Evolutionary conservation across 2,113 vertebrate genomes (phyloP).

Genomic region (Eurypyga helias): DNA sequence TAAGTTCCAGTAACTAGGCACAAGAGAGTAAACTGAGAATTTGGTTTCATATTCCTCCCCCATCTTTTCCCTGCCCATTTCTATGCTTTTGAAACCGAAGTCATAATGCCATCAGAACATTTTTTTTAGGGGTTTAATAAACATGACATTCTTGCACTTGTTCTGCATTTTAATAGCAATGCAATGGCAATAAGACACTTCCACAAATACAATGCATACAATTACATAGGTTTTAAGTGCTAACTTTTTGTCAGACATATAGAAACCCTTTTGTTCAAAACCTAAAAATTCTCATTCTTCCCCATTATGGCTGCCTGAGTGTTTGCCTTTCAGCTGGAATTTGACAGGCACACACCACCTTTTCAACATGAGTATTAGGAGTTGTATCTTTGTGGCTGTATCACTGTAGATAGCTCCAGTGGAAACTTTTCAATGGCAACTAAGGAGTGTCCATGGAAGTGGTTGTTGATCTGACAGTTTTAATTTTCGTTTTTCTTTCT

Average conservation of each 20-base stretch:
- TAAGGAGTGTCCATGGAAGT: neutral
- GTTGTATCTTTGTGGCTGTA: neutral
- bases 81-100: slow-evolving; percentile 14
- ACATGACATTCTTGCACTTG: slow-evolving; percentile 49
- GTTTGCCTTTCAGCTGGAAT: neutral
- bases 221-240: neutral
- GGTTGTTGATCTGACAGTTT: neutral
- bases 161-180: slow-evolving; percentile 65
- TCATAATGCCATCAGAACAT: neutral
- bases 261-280: neutral
- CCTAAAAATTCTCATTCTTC: neutral
- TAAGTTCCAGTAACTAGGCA: neutral
- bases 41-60: neutral
- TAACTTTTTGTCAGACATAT: slow-evolving; percentile 9
- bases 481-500: neutral
- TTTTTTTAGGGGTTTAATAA: slow-evolving; percentile 64
- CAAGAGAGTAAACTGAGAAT: neutral
- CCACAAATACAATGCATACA: slow-evolving; percentile 4
- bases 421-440: neutral
- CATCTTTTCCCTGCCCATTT: neutral
- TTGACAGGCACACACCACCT: neutral
- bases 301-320: neutral
- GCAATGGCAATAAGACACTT: slow-evolving; percentile 48
- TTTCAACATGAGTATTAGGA: neutral
- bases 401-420: neutral